Percentiles rank a stretch among this genome's conserved stretches.
Conservation (phyloP, 2,888 invertebrate genomes). For the Eledona agricola region DNA sequence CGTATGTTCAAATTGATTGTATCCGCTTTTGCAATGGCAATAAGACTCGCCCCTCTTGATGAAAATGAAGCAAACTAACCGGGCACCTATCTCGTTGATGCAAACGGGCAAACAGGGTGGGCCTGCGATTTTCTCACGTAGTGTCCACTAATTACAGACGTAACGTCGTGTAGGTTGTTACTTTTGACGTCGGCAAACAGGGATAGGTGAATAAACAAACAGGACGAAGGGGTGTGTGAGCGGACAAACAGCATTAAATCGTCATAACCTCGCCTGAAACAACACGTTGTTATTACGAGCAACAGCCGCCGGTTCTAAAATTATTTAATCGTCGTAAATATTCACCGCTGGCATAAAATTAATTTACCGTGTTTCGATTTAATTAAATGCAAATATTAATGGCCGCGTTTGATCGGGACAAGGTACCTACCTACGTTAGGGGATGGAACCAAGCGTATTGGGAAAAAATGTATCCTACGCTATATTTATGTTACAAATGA, state of each 20-base stretch:
- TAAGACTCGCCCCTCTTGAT: too few relatives aligned
- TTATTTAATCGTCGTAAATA: constrained; percentile 48
- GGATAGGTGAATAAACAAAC: constrained; percentile 37
- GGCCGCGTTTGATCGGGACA: constrained; percentile 40
- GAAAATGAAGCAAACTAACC: too few relatives aligned
- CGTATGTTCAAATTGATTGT: too few relatives aligned
- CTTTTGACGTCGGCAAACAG: constrained; percentile 45
- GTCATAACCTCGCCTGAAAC: constrained; percentile 43
- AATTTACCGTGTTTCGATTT: constrained; percentile 45
- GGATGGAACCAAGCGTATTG: constrained; percentile 17
- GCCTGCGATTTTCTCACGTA: constrained; percentile 35
- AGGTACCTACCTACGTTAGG: constrained; percentile 27
- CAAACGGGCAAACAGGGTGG: constrained; percentile 15
- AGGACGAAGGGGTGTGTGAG: constrained; percentile 33
- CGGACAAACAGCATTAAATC: constrained; percentile 47
- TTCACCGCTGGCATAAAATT: constrained; percentile 46
- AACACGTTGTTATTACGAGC: constrained; percentile 43
- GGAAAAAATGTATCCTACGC: constrained; percentile 24
- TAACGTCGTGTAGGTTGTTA: constrained; percentile 36
- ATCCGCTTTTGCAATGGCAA: too few relatives aligned
- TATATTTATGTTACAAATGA: constrained; percentile 55
- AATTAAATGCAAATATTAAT: constrained; percentile 51
- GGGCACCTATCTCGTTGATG: too few relatives aligned
- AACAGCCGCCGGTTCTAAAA: constrained; percentile 43
- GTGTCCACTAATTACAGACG: constrained; percentile 38